Evolutionary conservation across 1,140 invertebrate genomes (phyloP).

Genomic region (Drosophila mauritiana): DNA sequence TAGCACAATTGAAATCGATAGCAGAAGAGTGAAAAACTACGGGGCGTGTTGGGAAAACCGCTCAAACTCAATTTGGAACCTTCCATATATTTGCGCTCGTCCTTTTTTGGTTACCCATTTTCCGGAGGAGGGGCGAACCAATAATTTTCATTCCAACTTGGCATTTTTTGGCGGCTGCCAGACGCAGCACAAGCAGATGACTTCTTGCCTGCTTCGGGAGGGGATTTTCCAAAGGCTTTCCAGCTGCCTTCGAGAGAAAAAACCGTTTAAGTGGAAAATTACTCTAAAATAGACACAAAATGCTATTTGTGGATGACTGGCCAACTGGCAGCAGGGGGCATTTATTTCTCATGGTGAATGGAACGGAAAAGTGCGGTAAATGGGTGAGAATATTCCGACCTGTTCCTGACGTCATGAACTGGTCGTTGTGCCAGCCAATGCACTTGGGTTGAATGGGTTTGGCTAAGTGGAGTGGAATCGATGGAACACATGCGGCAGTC

Average conservation of each 20-base stretch:
- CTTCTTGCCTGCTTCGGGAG: slow-evolving; percentile 27
- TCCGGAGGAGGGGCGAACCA: slow-evolving; percentile 35
- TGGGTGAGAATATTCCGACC: slow-evolving; percentile 10
- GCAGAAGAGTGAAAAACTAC: slow-evolving; percentile 62
- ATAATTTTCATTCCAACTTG: slow-evolving; percentile 78
- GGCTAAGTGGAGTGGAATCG: slow-evolving; percentile 20
- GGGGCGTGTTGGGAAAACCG: slow-evolving; percentile 54
- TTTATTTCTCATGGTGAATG: slow-evolving; percentile 3
- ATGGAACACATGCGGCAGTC: slow-evolving; percentile 7
- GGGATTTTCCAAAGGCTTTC: slow-evolving; percentile 16
- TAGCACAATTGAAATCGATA: slow-evolving; percentile 80
- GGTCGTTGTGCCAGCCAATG: slow-evolving; percentile 8
- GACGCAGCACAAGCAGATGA: slow-evolving; percentile 52
- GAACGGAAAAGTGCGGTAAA: neutral
- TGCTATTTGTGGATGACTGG: slow-evolving; percentile 64
- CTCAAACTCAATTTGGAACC: slow-evolving; percentile 74
- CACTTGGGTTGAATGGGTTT: slow-evolving; percentile 11
- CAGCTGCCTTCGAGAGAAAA: slow-evolving; percentile 19
- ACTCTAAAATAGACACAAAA: slow-evolving; percentile 81
- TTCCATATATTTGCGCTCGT: slow-evolving; percentile 35
- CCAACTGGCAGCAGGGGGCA: slow-evolving; percentile 34
- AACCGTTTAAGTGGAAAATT: slow-evolving; percentile 78
- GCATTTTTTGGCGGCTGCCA: slow-evolving; percentile 64
- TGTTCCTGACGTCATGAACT: slow-evolving; percentile 40
- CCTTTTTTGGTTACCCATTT: slow-evolving; percentile 14